These are phyloP conservation scores for Horisme vitalbata DNA, from an alignment of 2,888 invertebrate genomes.

Conservation along the genomic window DNA sequence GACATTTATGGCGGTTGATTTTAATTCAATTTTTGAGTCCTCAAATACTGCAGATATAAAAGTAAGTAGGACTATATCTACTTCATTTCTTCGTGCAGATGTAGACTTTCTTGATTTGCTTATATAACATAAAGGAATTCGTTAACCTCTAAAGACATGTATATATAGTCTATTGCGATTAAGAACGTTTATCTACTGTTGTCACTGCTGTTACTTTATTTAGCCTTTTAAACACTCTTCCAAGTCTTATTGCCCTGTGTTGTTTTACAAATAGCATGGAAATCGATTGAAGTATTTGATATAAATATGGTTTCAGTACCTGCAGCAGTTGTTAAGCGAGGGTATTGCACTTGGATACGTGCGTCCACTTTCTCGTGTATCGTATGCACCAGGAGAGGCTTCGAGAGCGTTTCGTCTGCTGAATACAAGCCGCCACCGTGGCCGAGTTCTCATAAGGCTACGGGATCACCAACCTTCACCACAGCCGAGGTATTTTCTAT, in stretches of 20 bases:
- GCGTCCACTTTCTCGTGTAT: conserved; percentile 53
- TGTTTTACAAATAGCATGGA: neutral
- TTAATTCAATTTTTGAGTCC: conserved; percentile 30
- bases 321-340: conserved; percentile 48
- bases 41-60: conserved; percentile 10
- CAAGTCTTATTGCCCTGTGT: no score
- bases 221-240: no score
- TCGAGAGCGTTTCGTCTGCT: conserved; percentile 54
- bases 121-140: no score
- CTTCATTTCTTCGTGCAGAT: no score
- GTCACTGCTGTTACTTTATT: no score
- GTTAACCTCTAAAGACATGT: no score
- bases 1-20: conserved; percentile 36
- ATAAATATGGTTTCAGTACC: conserved; percentile 32
- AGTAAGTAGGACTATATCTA: no score
- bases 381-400: conserved; percentile 43
- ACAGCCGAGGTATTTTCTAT: conserved; percentile 33
- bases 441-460: conserved; percentile 50
- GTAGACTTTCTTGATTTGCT: no score
- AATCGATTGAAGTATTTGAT: no score
- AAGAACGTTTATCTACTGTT: no score
- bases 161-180: no score
- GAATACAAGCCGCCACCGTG: conserved; percentile 50
- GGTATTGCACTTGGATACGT: conserved; percentile 57
- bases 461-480: conserved; percentile 17